Evolutionary conservation across 2,888 invertebrate species (phyloP), one percentile per base, ranked within the genome.

Genomic region (Agriopis marginaria): DNA sequence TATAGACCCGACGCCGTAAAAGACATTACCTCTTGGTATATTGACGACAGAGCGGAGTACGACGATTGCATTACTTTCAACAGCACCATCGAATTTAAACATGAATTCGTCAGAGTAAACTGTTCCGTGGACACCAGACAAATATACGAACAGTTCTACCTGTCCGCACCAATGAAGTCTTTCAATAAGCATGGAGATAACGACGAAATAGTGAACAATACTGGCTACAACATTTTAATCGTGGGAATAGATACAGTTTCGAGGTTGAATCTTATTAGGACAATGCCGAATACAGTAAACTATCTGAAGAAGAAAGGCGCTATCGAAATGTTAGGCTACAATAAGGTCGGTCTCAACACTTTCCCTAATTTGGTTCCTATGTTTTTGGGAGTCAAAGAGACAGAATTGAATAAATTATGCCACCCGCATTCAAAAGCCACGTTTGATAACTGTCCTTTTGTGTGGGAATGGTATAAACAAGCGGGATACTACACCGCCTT

Each of bases 281-380:
- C 97, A 79, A 97, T 98, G 97, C 97, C 97, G 0, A 95, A 95
- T 79, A 97, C 97, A 0, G 89, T 95, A 17, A 85, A 92, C 3
- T 95, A 95, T 76, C 90, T 98, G 60, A 92, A 95, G 63, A 87
- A 95, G n/a, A 90, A 97, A 70, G 95, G 95, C 12, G 96, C 96
- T 50, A 95, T 97, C 60, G 98, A 98, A 84, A 94, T 99, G 85
- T 88, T 96, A 75, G 99, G 99, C 7, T 98, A 98, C 88, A 98
- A 97, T 84, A 99, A 99, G 95, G 97, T 99, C 6, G 99, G 96
- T 2, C 98, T 99, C 88, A 99, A 99, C 87, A 98, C 99, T 0
- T 98, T 97, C 85, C 98, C 98, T 0, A 99, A 99, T 87, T 86
- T 99, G 70, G 95, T 97, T 12, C 97, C 99, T 0, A 95, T 98